These are phyloP conservation scores for Pangasius sanitwongsei DNA, from an alignment of 2,797 vertebrate genomes.

Conservation along the genomic window DNA sequence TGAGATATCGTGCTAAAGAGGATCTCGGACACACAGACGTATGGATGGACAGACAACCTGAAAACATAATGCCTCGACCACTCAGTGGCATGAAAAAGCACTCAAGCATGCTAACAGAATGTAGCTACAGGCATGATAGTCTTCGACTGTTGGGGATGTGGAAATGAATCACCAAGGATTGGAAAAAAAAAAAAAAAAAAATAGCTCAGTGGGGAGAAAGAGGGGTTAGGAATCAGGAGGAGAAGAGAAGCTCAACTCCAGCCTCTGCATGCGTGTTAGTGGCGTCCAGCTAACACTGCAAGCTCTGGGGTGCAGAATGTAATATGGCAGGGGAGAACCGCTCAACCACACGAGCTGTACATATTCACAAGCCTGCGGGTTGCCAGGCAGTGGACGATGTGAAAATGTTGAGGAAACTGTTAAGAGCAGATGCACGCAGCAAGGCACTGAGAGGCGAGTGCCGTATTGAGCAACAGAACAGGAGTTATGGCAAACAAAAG, in stretches of 20 bases:
- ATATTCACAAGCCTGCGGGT: background rate
- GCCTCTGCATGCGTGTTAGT: background rate
- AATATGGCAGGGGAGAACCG: background rate
- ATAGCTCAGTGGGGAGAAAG: background rate
- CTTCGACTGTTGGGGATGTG: background rate
- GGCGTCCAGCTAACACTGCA: background rate
- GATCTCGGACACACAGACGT: background rate
- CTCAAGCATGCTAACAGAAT: background rate
- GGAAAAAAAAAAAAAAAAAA: no score
- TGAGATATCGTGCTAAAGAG: background rate
- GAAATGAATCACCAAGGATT: background rate
- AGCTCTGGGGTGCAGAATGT: background rate
- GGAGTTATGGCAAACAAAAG: background rate
- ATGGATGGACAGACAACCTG: background rate
- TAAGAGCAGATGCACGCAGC: background rate
- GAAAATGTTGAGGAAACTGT: background rate
- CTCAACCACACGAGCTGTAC: background rate
- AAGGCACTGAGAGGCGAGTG: background rate
- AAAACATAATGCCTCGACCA: background rate
- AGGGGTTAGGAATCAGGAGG: background rate
- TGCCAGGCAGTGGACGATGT: background rate
- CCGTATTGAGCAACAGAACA: background rate
- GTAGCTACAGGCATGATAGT: background rate
- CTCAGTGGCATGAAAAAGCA: no score
- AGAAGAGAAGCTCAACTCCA: background rate